A percentile compares a stretch with the other conserved stretches of the same genome.
Evolutionary conservation across 1,140 invertebrate genomes (phyloP).

Genomic region (Ylistrum balloti): DNA sequence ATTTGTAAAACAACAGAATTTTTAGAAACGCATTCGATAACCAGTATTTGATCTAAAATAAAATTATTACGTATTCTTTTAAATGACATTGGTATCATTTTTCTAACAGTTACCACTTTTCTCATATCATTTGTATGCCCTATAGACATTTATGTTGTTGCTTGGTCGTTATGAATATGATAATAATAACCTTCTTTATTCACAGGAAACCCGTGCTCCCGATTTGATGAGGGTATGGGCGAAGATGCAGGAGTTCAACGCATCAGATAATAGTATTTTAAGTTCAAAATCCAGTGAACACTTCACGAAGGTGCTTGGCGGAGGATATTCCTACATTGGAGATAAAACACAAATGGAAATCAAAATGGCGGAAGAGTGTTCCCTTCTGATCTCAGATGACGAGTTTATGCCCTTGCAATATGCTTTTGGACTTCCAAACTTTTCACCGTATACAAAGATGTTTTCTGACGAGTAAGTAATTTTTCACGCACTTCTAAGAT

Average conservation of each 20-base stretch:
- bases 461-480: conserved; percentile 66
- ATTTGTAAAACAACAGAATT: no score
- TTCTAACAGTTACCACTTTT: no score
- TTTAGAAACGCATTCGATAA: no score
- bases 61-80: no score
- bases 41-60: no score
- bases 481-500: no score
- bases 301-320: conserved; percentile 62
- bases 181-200: not conserved
- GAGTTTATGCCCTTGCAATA: conserved; percentile 60
- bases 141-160: no score
- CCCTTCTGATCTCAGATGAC: conserved; percentile 58
- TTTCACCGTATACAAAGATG: conserved; percentile 57
- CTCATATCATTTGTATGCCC: no score
- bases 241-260: conserved; percentile 61
- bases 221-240: conserved; percentile 60
- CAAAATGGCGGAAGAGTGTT: conserved; percentile 59
- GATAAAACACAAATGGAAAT: conserved; percentile 67
- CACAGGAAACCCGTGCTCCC: not conserved
- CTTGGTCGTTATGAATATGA: no score
- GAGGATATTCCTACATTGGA: conserved; percentile 68
- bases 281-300: conserved; percentile 56
- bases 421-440: conserved; percentile 61
- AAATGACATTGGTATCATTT: no score
- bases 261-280: conserved; percentile 60